Percentiles rank a stretch among this genome's conserved stretches.
These are phyloP conservation scores for Aleiodes leptofemur DNA, from an alignment of 2,888 invertebrate species.

Conservation along the genomic window DNA sequence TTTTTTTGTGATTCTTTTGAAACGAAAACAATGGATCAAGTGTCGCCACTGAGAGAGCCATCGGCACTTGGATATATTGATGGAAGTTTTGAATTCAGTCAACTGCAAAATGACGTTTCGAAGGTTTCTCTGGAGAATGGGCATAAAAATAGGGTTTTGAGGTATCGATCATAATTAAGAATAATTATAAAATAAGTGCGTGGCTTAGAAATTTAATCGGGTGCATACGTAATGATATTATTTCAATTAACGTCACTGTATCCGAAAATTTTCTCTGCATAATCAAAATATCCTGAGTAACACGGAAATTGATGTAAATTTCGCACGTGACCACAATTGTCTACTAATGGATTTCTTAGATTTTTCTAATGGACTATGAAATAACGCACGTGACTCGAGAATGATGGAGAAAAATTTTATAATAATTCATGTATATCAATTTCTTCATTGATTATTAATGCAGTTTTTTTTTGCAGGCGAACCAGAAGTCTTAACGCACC, in stretches of 20 bases:
- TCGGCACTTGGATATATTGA: slow-evolving; percentile 57
- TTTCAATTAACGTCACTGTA: too few relatives aligned
- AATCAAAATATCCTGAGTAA: too few relatives aligned
- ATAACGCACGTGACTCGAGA: slow-evolving; percentile 19
- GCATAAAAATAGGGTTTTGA: slow-evolving; percentile 66
- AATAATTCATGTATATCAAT: slow-evolving; percentile 19
- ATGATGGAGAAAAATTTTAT: slow-evolving; percentile 22
- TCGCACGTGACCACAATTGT: too few relatives aligned
- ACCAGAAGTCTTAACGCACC: slow-evolving; percentile 97
- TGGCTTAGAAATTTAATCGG: background rate
- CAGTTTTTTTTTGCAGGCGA: slow-evolving; percentile 82
- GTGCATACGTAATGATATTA: too few relatives aligned
- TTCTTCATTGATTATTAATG: slow-evolving; percentile 31
- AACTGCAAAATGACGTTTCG: slow-evolving; percentile 57
- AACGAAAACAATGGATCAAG: slow-evolving; percentile 61
- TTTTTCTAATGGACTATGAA: too few relatives aligned
- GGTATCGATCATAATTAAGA: slow-evolving; percentile 57
- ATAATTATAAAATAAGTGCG: background rate
- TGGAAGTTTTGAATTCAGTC: slow-evolving; percentile 57
- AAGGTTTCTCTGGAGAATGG: slow-evolving; percentile 56
- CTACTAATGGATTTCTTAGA: too few relatives aligned
- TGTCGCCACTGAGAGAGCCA: slow-evolving; percentile 62
- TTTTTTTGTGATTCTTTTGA: background rate
- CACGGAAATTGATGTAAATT: background rate
- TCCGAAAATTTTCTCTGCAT: too few relatives aligned